Evolutionary conservation across 2,797 vertebrate species (phyloP), one percentile per base, ranked within the genome.

Genomic region (Sebastes itinus): DNA sequence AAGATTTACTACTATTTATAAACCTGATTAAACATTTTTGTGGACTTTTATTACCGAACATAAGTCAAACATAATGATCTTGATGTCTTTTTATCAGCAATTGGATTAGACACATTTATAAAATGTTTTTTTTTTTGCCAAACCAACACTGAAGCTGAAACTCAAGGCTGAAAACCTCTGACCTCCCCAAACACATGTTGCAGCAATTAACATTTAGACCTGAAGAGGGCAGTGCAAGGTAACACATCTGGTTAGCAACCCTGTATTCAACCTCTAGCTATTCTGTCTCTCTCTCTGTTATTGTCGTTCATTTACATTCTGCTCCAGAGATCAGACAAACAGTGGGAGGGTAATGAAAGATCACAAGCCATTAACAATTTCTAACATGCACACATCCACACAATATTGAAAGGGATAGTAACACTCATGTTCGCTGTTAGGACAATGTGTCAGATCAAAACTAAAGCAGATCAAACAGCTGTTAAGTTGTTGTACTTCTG

Each of bases 191-290:
- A 58, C 32, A 71, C 10, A 62, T 16, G 30, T 62, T 46, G 22
- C 20, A 63, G 86, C 23, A 71, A 66, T 92, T 69, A 73, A 60
- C 32, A 46, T 55, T 69, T 30, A 13, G 4, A 73, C 92, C 94
- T 91, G 82, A n/a, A 91, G 95, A 89, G 89, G 91, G 92, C 92
- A 93, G 88, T 91, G 82, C 54, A 77, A 77, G 20, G 78, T 81
- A 90, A 91, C 35, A 32, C 56, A 82, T 80, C 46, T 27, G 14
- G 59, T 27, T 16, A 28, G n/a, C 62, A 66, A 20, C 69, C 46
- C 52, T 62, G 16, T 22, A 46, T 65, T 71, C 66, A 75, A 33
- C 75, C 63, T 49, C 66, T 2, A 70, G 18, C 49, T 68, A 16
- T 23, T 61, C 49, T 85, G 49, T 58, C 42, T 28, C 27, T 78